Evolutionary conservation across 2,113 vertebrate species (phyloP).

Genomic region (Larimichthys crocea): DNA sequence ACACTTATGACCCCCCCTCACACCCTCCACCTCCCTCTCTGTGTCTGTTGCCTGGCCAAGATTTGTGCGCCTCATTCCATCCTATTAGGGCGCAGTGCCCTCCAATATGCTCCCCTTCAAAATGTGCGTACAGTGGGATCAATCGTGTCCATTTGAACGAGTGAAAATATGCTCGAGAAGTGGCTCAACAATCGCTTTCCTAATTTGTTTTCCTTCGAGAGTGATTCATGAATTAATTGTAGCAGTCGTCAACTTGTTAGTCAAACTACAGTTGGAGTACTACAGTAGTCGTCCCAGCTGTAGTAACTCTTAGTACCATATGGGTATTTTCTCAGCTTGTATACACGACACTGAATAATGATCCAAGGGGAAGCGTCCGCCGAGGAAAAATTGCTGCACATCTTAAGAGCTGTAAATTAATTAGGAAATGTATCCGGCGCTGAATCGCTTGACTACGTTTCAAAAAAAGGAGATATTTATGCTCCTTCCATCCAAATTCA

Average conservation of each 20-base stretch:
- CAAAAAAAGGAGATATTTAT: conserved; percentile 31
- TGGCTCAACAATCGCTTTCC: too few species aligned
- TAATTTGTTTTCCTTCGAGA: background rate
- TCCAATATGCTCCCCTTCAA: conserved; percentile 49
- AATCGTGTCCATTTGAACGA: conserved; percentile 44
- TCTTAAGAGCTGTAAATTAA: background rate
- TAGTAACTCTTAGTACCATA: background rate
- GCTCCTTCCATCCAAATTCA: conserved; percentile 10
- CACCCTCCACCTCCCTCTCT: conserved; percentile 44
- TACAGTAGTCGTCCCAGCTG: background rate
- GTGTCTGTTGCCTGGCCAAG: conserved; percentile 57
- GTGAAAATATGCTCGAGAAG: background rate
- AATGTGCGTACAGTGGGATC: conserved; percentile 42
- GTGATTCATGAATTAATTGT: background rate
- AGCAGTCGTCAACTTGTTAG: background rate
- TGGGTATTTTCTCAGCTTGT: background rate
- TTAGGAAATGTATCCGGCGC: conserved; percentile 11
- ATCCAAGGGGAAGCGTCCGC: background rate
- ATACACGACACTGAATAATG: background rate
- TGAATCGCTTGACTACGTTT: conserved; percentile 11
- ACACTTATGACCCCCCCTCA: conserved; percentile 46
- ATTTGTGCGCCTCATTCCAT: conserved; percentile 54
- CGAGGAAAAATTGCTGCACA: background rate
- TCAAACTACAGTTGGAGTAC: background rate
- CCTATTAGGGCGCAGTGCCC: conserved; percentile 53